phyloP scores from a whole-genome alignment of 2,888 invertebrate genomes.

The Anthrax anthrax region DNA sequence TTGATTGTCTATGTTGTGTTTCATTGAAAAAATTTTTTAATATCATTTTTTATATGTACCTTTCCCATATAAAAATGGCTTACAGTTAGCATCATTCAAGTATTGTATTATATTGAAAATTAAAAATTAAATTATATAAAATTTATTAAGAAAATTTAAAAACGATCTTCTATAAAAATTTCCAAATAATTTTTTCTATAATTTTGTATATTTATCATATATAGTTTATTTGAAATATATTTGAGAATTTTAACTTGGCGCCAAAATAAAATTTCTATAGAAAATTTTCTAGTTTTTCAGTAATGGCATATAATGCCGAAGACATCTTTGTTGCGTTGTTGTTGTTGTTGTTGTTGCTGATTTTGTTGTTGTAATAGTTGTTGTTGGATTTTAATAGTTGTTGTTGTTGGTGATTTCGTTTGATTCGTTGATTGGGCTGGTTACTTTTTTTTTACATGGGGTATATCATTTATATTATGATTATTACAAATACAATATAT shows the following conservation, averaged over 20 bases:
- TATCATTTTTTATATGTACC: neutral
- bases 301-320: neutral
- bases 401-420: too few relatives aligned
- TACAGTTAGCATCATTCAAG: slow-evolving; percentile 11
- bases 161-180: slow-evolving; percentile 13
- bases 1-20: neutral
- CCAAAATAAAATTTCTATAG: slow-evolving; percentile 8
- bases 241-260: slow-evolving; percentile 10
- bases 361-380: too few relatives aligned
- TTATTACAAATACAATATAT: neutral
- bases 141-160: slow-evolving; percentile 3
- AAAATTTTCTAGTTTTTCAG: neutral
- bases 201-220: slow-evolving; percentile 8
- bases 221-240: slow-evolving; percentile 4
- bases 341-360: neutral
- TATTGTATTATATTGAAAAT: slow-evolving; percentile 8
- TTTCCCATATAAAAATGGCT: slow-evolving; percentile 11
- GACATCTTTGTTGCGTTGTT: neutral
- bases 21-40: neutral
- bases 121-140: slow-evolving; percentile 8
- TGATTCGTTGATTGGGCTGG: too few relatives aligned
- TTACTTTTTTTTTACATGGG: too few relatives aligned
- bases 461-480: too few relatives aligned
- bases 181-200: slow-evolving; percentile 11
- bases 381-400: too few relatives aligned